Evolutionary conservation across 1,140 invertebrate species (phyloP).

Genomic region (Tetragnatha versicolor): DNA sequence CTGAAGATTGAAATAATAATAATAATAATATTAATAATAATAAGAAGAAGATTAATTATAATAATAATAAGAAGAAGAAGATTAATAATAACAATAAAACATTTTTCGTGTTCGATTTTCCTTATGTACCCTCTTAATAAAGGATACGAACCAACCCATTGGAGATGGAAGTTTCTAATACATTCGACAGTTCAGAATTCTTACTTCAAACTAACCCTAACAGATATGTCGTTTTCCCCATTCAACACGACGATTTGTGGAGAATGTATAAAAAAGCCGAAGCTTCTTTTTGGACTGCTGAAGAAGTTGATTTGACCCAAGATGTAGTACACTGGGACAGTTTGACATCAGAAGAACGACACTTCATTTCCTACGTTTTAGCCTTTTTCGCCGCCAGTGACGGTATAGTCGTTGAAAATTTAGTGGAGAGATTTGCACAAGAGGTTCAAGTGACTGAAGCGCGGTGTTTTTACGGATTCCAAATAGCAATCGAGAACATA

Average conservation of each 20-base stretch:
- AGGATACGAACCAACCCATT: too few relatives aligned
- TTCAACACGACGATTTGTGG: conserved; percentile 80
- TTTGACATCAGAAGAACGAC: conserved; percentile 84
- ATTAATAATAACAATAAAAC: too few relatives aligned
- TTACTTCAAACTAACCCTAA: conserved; percentile 88
- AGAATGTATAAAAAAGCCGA: conserved; percentile 99
- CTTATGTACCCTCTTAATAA: too few relatives aligned
- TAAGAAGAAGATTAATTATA: too few relatives aligned
- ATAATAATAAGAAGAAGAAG: too few relatives aligned
- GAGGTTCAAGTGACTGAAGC: conserved; percentile 98
- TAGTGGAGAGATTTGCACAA: conserved; percentile 93
- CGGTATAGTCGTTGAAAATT: conserved; percentile 99
- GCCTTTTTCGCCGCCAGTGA: conserved; percentile 99
- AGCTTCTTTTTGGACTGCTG: conserved; percentile 98
- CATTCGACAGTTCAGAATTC: too few relatives aligned
- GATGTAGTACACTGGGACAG: conserved; percentile 86
- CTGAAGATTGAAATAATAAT: too few relatives aligned
- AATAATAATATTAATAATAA: too few relatives aligned
- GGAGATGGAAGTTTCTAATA: too few relatives aligned
- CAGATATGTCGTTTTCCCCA: conserved; percentile 80
- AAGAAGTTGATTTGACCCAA: conserved; percentile 92
- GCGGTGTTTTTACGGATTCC: conserved; percentile 97
- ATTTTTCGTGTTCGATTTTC: too few relatives aligned
- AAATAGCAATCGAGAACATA: too few relatives aligned
- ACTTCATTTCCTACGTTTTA: conserved; percentile 96